Evolutionary conservation across 1,140 invertebrate genomes (phyloP), one percentile per base, ranked within the genome.

Genomic region (Drosophila takahashii): DNA sequence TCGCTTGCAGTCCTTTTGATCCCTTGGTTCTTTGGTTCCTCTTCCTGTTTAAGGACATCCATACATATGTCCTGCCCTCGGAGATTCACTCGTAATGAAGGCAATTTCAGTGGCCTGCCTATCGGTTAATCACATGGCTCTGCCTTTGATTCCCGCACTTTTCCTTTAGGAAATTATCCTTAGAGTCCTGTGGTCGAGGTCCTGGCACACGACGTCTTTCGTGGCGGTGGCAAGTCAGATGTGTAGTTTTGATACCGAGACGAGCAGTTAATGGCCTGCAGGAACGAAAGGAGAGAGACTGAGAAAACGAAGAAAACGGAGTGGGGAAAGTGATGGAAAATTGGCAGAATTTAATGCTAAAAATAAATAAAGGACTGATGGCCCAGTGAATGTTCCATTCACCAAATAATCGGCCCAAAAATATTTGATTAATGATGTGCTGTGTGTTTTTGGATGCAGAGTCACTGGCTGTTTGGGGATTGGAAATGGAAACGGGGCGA

Each of bases 161-260:
- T 22, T 15, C 39, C 22, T n/a, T 41, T 18, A n/a, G 36, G 26
- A 27, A 41, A 32, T 47, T 41, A 32, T 36, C 29, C 45, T 83
- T 69, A 92, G 16, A 92, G 32, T 48, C 90, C 90, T 32, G 90
- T 91, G 10, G 90, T 90, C 27, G 90, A 92, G 56, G 90, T 92
- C 41, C 90, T 74, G 41, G 51, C 90, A 58, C 77, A 90, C 56
- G 90, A 92, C 9, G 90, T 91, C 65, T 89, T 90, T 27, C 90
- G 77, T 13, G 90, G 87, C 15, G 90, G 86, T 47, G 90, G 90
- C 71, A 92, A 90, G 75, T 92, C 90, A 65, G 90, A 70, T 80
- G 86, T 77, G 60, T 90, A 92, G 85, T 89, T 86, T 60, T 80
- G 90, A 72, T 89, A 91, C 37, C 86, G 84, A 13, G 77, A 69